Conservation (phyloP, 1,140 invertebrate genomes). For the Drosophila elegans region DNA sequence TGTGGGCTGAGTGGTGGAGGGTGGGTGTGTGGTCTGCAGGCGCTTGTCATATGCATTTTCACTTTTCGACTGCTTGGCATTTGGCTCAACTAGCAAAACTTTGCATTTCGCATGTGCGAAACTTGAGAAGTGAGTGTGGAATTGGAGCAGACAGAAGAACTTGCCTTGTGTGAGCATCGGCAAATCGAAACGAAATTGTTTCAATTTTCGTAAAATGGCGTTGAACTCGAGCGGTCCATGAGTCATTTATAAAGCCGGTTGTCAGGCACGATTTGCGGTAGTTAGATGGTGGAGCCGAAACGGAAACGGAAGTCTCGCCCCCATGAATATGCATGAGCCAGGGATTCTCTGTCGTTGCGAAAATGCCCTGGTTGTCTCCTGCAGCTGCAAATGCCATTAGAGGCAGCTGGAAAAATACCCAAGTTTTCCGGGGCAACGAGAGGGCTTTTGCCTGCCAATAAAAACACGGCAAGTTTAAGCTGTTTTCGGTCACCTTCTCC, state of each 20-base stretch:
- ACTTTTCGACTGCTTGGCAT: constrained; percentile 49
- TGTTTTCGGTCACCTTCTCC: background rate
- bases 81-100: constrained; percentile 44
- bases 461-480: constrained; percentile 57
- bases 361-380: constrained; percentile 40
- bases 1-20: background rate
- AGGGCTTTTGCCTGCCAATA: constrained; percentile 37
- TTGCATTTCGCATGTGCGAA: constrained; percentile 50
- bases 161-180: constrained; percentile 13
- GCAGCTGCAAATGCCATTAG: constrained; percentile 57
- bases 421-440: constrained; percentile 16
- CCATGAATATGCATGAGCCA: constrained; percentile 73
- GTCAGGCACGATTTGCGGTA: constrained; percentile 14
- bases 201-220: constrained; percentile 73
- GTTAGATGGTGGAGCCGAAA: constrained; percentile 1
- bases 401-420: constrained; percentile 36
- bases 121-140: constrained; percentile 8
- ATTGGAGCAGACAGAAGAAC: background rate
- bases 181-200: constrained; percentile 77
- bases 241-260: constrained; percentile 57
- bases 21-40: constrained; percentile 16
- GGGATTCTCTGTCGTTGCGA: constrained; percentile 52
- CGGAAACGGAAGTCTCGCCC: constrained; percentile 59
- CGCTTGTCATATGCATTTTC: constrained; percentile 75
- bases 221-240: constrained; percentile 60